Base-by-base conservation (phyloP, 2,113 vertebrate species). In the Craseonycteris thonglongyai region DNA sequence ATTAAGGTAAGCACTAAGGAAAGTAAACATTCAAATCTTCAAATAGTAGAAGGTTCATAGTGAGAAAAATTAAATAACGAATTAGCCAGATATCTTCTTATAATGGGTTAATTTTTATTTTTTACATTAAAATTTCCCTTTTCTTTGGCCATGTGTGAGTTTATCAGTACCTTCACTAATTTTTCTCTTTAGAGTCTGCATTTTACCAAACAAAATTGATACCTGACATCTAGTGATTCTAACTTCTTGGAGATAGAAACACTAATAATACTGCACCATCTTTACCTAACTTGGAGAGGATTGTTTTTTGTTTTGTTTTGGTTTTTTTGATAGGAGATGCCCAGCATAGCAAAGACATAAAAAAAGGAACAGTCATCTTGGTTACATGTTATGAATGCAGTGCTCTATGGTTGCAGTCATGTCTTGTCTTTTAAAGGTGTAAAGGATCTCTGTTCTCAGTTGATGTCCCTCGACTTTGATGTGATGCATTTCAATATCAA, bases 401-500 rank as follows among this genome's bases (percentile, higher is more conserved):
- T 9, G 7, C 66, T 40, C 86, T 90, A 85, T 49, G 21, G 40
- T 38, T 91, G 38, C 58, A 56, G 84, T 95, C 65, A 13, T 92
- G 86, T 91, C 90, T 71, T 97, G 58, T 69, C 92, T 93, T 92
- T 91, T 65, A 81, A 63, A 71, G 59, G 24, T 85, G 45, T 71
- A 94, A 94, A 95, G 45, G 47, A 90, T 96, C 65, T 95, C 66
- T 93, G 4, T 76, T 87, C 35, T 95, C 92, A 74, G 84, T 22
- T 94, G 22, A 91, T 19, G 3, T 1, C 19, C 72, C 66, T 92
- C 40, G 81, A 19, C 82, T 93, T 92, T 81, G 96, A 24, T 71
- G 84, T 61, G 59, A 92, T 30, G 15, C 40, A 75, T 58, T 97
- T 85, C 92, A n/a, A 96, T 97, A 96, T 93, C 71, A 88, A 96